Evolutionary conservation across 2,888 invertebrate species (phyloP).

Genomic region (Troilus luridus): DNA sequence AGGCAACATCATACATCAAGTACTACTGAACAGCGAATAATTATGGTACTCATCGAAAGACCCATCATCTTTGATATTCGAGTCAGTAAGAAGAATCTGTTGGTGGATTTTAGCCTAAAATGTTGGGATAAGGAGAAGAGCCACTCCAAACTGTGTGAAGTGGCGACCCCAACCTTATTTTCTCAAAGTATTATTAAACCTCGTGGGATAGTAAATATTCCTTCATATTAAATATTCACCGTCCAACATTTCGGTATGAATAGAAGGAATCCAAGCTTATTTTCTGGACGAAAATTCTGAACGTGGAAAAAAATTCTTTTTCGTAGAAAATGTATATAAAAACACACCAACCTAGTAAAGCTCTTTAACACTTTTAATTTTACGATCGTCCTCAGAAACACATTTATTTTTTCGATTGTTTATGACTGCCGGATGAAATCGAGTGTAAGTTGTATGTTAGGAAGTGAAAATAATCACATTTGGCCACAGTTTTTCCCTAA

Average conservation of each 20-base stretch:
- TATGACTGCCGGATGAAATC: too few species aligned
- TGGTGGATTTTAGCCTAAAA: neutral
- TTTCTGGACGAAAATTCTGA: neutral
- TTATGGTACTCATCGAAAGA: too few species aligned
- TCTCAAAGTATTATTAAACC: constrained; percentile 1
- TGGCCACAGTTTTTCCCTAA: too few species aligned
- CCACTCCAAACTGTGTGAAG: constrained; percentile 6
- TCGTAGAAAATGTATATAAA: neutral
- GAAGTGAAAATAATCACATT: too few species aligned
- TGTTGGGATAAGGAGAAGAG: neutral
- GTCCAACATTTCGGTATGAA: neutral
- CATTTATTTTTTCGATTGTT: too few species aligned
- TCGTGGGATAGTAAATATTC: neutral
- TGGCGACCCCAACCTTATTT: neutral
- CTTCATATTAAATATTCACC: constrained; percentile 33
- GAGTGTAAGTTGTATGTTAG: too few species aligned
- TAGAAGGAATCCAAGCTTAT: neutral
- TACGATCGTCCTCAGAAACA: too few species aligned
- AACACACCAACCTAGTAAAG: neutral
- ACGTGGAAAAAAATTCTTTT: neutral
- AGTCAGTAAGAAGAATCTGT: neutral
- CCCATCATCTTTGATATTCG: neutral
- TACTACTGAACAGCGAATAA: too few species aligned
- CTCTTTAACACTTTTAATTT: too few species aligned
- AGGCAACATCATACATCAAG: too few species aligned